Evolutionary conservation across 2,888 invertebrate genomes (phyloP), one percentile per base, ranked within the genome.

Genomic region (Dasypogon diadema): DNA sequence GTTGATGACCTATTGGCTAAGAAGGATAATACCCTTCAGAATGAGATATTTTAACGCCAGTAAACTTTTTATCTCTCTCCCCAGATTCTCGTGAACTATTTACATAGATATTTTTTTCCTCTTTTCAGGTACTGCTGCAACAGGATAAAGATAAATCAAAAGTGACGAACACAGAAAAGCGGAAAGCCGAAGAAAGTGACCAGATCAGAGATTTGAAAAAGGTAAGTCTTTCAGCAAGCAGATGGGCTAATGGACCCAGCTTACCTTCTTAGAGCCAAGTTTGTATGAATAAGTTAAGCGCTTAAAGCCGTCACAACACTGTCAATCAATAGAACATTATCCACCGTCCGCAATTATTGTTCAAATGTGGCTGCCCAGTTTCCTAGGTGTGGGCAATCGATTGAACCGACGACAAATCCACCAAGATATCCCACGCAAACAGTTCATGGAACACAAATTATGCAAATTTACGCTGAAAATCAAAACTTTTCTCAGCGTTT

Each of bases 121-220:
- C 30, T 18, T 89, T 88, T 83, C 89, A 91, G 83, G 80, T 84
- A 22, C 79, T 82, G 70, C 79, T 83, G 46, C 88, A 88, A 84
- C 87, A 87, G 78, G 88, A 89, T 76, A 90, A 91, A 81, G 92
- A 91, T 82, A 91, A 91, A 83, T 88, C 88, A 80, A 91, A 91
- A 85, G 86, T 90, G 81, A 86, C 89, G 58, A 89, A 90, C 80
- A 91, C 92, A 72, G 94, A 94, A 84, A 95, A 95, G 84, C 88
- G 94, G 81, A 94, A 94, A 88, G 92, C 93, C 12, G 94, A 94
- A 82, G 94, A 94, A 81, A 90, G 90, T 1, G 94, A 94, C 79
- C 91, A 92, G 80, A 92, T 92, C 84, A 94, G 94, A 85, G 94
- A 94, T 86, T 89, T 94, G 82, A 95, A 95, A 88, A 95, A 94